Conservation (phyloP, 2,113 vertebrate genomes). For the Corydoras sp. region DNA sequence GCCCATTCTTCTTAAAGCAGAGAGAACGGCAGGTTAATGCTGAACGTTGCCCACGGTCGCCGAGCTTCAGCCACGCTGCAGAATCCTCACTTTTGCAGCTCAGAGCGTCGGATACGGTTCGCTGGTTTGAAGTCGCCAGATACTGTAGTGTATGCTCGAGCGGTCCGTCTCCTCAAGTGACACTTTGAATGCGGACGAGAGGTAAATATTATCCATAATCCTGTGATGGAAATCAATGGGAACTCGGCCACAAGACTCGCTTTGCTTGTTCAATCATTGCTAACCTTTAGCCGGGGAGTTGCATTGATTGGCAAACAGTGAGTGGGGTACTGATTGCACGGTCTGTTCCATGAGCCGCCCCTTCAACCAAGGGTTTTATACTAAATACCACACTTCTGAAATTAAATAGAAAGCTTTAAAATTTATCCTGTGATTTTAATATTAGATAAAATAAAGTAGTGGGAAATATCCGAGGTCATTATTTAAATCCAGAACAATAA, state of each 20-base stretch:
- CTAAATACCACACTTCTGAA: background rate
- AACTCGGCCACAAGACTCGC: conserved; percentile 17
- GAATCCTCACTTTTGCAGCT: background rate
- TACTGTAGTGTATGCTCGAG: background rate
- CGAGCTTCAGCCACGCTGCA: conserved; percentile 1
- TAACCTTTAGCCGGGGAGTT: conserved; percentile 34
- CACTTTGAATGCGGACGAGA: background rate
- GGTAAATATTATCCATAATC: conserved; percentile 38
- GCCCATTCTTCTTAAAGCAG: conserved; percentile 6
- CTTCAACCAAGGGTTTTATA: background rate
- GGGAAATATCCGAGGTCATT: too few relatives aligned
- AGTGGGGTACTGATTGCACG: conserved; percentile 23
- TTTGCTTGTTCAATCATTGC: conserved; percentile 26
- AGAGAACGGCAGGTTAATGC: background rate
- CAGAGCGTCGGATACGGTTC: background rate
- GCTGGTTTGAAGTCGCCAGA: background rate
- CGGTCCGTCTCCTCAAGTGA: background rate
- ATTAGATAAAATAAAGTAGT: too few relatives aligned
- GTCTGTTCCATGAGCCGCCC: background rate
- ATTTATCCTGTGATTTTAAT: too few relatives aligned
- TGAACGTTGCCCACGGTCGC: background rate
- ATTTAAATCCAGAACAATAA: too few relatives aligned
- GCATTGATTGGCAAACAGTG: conserved; percentile 27
- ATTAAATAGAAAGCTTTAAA: too few relatives aligned
- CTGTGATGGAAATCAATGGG: conserved; percentile 35